These are phyloP conservation scores for Gryllus longicercus DNA, from an alignment of 2,888 invertebrate species.

Conservation along the genomic window DNA sequence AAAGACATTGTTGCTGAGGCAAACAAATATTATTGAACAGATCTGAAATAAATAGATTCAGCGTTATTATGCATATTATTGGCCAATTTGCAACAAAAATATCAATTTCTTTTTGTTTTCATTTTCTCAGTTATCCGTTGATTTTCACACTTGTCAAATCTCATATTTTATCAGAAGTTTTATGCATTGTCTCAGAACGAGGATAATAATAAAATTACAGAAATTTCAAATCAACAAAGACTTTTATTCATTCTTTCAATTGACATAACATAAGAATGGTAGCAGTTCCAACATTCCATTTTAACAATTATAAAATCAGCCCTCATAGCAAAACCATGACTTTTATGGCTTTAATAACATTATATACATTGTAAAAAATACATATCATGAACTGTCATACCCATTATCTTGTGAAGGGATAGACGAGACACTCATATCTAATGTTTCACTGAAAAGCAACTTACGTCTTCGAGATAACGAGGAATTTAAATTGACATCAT, in stretches of 20 bases:
- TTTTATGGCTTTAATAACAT: not conserved
- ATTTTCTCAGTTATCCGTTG: too few species aligned
- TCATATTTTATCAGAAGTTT: too few species aligned
- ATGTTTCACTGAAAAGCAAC: conserved; percentile 23
- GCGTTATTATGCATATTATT: too few species aligned
- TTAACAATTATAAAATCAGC: too few species aligned
- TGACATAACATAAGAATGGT: not conserved
- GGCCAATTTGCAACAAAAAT: too few species aligned
- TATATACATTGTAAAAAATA: not conserved
- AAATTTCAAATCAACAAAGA: not conserved
- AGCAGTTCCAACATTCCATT: not conserved
- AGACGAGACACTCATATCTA: conserved; percentile 12
- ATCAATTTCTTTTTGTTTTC: too few species aligned
- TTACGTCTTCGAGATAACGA: conserved; percentile 28
- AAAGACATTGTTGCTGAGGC: too few species aligned
- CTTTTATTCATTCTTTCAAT: not conserved
- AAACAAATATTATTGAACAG: too few species aligned
- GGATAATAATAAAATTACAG: not conserved
- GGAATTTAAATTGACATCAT: conserved; percentile 30
- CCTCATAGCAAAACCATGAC: too few species aligned
- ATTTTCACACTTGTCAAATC: too few species aligned
- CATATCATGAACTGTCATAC: not conserved
- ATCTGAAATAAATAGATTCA: too few species aligned
- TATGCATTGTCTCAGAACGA: too few species aligned
- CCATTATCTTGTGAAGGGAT: not conserved